Evolutionary conservation across 1,140 invertebrate genomes (phyloP), one percentile per base, ranked within the genome.

Genomic region (Dreissena polymorpha): DNA sequence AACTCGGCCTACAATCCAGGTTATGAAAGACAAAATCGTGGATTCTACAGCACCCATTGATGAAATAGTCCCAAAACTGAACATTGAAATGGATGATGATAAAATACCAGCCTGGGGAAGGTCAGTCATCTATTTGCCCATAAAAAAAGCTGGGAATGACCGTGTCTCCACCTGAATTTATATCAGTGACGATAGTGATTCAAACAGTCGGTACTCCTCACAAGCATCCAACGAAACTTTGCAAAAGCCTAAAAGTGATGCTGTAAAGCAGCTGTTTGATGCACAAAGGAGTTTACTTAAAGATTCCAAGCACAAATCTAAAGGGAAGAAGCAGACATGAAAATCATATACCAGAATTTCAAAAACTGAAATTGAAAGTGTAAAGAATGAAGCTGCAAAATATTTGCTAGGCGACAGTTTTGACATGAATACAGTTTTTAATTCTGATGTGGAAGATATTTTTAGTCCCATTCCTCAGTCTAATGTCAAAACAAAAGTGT

Each of bases 61-160:
- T 12, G 53, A 12, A 55, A 55, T 55, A 18, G 53, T 55, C 12
- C 18, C 53, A 55, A 55, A 55, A 55, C 12, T 12, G n/a, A n/a
- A n/a, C n/a, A n/a, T n/a, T n/a, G n/a, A n/a, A n/a, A n/a, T n/a
- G n/a, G n/a, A n/a, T n/a, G n/a, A n/a, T n/a, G n/a, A n/a, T n/a
- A n/a, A n/a, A n/a, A n/a, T n/a, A n/a, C n/a, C n/a, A n/a, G n/a
- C 53, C 18, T 55, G 12, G 18, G 53, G 53, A 18, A 55, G 53
- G 2, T 75, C 77, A 49, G 72, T 82, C 6, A 81, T 85, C 72
- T 85, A 75, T 81, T 85, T 78, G 10, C 84, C 84, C 53, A 80
- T 85, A n/a, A 85, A 85, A 50, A 73, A 85, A 29, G 16, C 71
- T n/a, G 10, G 25, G 21, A 49, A 18, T 12, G 68, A 77, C 21